Percentiles rank a stretch among this genome's conserved stretches.
Conservation (phyloP, 2,888 invertebrate genomes). For the Stenodera caucasica region DNA sequence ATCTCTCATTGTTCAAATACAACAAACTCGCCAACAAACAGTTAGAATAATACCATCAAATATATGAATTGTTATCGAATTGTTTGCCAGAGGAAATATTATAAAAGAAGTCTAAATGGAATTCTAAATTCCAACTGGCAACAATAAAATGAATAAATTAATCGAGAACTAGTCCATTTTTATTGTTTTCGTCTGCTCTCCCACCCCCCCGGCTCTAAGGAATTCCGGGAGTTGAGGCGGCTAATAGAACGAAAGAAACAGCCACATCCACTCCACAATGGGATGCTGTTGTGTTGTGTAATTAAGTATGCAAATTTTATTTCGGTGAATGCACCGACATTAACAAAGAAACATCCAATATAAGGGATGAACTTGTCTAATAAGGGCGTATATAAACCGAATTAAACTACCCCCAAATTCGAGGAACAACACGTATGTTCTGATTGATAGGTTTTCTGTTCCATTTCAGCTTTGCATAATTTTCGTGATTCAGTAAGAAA, state of each 20-base stretch:
- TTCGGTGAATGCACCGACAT: conserved; percentile 41
- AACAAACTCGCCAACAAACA: no score
- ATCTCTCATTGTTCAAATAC: no score
- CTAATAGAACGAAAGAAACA: conserved; percentile 25
- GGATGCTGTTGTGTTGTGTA: conserved; percentile 35
- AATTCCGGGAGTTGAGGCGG: conserved; percentile 35
- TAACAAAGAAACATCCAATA: conserved; percentile 48
- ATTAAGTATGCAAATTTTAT: conserved; percentile 52
- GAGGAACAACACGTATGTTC: no score
- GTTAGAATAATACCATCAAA: no score
- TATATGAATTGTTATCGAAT: no score
- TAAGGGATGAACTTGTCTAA: conserved; percentile 38
- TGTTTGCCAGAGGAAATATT: not conserved
- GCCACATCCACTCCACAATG: conserved; percentile 32
- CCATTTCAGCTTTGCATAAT: no score
- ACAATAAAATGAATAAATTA: conserved; percentile 40
- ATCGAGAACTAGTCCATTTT: conserved; percentile 36
- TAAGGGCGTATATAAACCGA: no score
- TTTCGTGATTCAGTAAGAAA: no score
- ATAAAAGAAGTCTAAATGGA: not conserved
- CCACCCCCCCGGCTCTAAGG: conserved; percentile 17
- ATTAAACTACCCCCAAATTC: no score
- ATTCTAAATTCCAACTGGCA: no score
- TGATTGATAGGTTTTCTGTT: no score
- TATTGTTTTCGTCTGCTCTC: conserved; percentile 30